Percentiles rank a stretch among this genome's conserved stretches.
phyloP scores from a whole-genome alignment of 2,113 vertebrate species.

The Tor tambroides region DNA sequence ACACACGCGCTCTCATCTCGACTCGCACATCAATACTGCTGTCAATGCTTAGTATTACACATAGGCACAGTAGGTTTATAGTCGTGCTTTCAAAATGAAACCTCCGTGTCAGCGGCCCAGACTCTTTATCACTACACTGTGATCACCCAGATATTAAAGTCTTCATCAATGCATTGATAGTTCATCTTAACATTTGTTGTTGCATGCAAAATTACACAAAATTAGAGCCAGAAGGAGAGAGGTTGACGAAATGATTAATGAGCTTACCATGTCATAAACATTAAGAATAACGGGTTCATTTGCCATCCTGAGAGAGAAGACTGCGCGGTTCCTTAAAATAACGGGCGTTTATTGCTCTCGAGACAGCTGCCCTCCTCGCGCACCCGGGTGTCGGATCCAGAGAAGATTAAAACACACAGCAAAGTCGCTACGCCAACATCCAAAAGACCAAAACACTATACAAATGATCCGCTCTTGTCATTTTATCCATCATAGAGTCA shows the following conservation, averaged over 20 bases:
- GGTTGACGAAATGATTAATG: not conserved
- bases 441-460: not conserved
- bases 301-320: slow-evolving; percentile 82
- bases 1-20: not conserved
- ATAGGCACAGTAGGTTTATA: not conserved
- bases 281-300: slow-evolving; percentile 95
- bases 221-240: not conserved
- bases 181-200: not conserved
- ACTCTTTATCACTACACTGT: not conserved
- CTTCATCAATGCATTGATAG: not conserved
- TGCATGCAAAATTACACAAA: not conserved
- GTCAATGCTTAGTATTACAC: not conserved
- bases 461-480: not conserved
- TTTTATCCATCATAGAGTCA: slow-evolving; percentile 6
- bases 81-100: not conserved
- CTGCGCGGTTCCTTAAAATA: slow-evolving; percentile 62
- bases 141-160: not conserved
- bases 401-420: slow-evolving; percentile 44
- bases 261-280: slow-evolving; percentile 94
- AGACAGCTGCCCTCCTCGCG: slow-evolving; percentile 64
- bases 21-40: not conserved
- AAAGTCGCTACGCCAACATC: not conserved
- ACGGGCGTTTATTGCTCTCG: slow-evolving; percentile 63
- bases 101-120: not conserved
- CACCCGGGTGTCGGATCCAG: slow-evolving; percentile 56